These are phyloP conservation scores for Anser cygnoides DNA, from an alignment of 2,113 vertebrate genomes.

Conservation along the genomic window DNA sequence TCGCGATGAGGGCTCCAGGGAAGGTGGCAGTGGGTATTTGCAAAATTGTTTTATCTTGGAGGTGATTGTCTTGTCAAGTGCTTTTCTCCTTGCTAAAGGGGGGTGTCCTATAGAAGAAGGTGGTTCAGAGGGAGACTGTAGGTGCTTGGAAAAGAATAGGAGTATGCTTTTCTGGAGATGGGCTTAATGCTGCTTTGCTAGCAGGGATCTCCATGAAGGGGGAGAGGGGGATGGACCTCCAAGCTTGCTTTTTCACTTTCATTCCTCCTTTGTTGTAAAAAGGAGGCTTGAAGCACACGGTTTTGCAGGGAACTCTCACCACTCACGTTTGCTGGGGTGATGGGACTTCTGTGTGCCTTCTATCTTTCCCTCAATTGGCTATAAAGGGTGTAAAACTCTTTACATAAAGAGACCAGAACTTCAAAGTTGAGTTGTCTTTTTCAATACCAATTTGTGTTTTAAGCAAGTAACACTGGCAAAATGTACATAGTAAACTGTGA, in stretches of 20 bases:
- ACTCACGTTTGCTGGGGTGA: neutral
- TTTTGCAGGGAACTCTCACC: neutral
- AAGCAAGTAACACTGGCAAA: neutral
- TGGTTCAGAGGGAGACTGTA: neutral
- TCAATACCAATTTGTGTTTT: neutral
- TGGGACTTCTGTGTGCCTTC: neutral
- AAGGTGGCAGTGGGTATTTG: neutral
- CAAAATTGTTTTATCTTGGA: neutral
- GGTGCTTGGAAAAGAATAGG: neutral
- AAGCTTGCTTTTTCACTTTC: neutral
- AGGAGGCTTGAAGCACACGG: fast-evolving
- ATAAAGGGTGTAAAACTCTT: neutral
- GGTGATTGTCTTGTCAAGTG: neutral
- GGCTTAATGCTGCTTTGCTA: neutral
- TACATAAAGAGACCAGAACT: neutral
- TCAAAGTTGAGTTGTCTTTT: neutral
- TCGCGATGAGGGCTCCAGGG: neutral
- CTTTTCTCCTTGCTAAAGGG: neutral
- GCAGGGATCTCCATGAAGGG: neutral
- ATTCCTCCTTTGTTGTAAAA: neutral
- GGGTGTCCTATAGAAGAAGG: neutral
- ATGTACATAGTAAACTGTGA: neutral
- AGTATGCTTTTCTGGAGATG: neutral
- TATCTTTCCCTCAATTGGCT: neutral
- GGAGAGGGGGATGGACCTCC: too few species aligned